These are phyloP conservation scores for Campoplex capitator DNA, from an alignment of 2,888 invertebrate species.

Conservation along the genomic window DNA sequence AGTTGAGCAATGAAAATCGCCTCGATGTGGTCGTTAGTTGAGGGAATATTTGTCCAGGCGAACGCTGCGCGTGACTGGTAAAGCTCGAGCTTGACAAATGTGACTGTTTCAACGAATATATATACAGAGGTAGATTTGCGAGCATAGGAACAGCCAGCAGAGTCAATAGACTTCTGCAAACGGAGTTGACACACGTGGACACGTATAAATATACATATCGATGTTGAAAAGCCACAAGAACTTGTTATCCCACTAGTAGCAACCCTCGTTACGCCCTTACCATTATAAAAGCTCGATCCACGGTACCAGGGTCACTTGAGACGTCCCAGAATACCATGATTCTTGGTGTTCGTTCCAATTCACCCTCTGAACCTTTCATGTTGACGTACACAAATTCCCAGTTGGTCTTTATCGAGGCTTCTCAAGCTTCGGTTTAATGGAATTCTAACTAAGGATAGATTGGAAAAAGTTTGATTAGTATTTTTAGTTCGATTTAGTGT, in stretches of 20 bases:
- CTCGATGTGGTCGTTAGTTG: conserved; percentile 21
- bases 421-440: not conserved
- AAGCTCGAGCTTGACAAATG: conserved; percentile 17
- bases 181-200: conserved; percentile 34
- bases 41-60: conserved; percentile 26
- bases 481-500: not conserved
- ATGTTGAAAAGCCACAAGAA: not conserved
- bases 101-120: not conserved
- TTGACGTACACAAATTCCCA: not conserved
- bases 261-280: conserved; percentile 5
- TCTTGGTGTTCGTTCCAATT: not conserved
- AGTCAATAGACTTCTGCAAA: conserved; percentile 26
- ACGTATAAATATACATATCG: conserved; percentile 8
- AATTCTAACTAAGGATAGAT: not conserved
- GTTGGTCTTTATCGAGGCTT: not conserved
- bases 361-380: not conserved
- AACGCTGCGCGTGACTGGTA: not conserved
- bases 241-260: not conserved
- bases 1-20: conserved; percentile 2
- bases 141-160: conserved; percentile 2
- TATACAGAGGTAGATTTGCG: not conserved
- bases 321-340: conserved; percentile 5
- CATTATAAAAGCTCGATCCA: not conserved
- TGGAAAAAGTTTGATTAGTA: not conserved
- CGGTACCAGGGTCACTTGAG: not conserved